Evolutionary conservation across 2,797 vertebrate species (phyloP).

Genomic region (Heteromormyrus szaboi): DNA sequence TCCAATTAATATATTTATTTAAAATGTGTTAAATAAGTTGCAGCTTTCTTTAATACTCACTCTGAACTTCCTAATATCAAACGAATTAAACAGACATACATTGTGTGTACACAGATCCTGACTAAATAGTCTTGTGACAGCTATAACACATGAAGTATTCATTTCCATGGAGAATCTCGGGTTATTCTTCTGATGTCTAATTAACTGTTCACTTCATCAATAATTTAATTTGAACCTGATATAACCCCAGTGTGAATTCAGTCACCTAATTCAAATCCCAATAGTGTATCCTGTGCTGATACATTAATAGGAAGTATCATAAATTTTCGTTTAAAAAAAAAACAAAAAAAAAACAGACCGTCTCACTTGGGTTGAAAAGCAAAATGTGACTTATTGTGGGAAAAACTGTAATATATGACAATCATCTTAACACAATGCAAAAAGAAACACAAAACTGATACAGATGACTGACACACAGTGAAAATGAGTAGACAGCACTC

Average conservation of each 20-base stretch:
- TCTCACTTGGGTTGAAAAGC: not conserved
- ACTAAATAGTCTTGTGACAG: not conserved
- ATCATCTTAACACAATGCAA: not conserved
- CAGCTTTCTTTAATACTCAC: not conserved
- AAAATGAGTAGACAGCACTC: not conserved
- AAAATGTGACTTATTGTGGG: not conserved
- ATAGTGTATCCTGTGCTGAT: not conserved
- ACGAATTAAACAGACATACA: not conserved
- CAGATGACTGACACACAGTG: not conserved
- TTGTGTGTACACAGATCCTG: not conserved
- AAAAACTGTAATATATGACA: not conserved
- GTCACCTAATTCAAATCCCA: conserved; percentile 3
- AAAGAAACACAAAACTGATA: not conserved
- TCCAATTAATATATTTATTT: not conserved
- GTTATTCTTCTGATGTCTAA: not conserved
- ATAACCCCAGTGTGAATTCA: not conserved
- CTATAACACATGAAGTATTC: conserved; percentile 1
- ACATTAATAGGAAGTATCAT: not conserved
- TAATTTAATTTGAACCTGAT: conserved; percentile 7
- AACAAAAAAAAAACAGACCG: not conserved
- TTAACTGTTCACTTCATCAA: not conserved
- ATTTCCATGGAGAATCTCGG: not conserved
- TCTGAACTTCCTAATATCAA: not conserved
- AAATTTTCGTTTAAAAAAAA: not conserved
- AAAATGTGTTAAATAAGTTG: not conserved